These are phyloP conservation scores for Zaprionus ornatus DNA, from an alignment of 1,140 invertebrate species.

Conservation along the genomic window DNA sequence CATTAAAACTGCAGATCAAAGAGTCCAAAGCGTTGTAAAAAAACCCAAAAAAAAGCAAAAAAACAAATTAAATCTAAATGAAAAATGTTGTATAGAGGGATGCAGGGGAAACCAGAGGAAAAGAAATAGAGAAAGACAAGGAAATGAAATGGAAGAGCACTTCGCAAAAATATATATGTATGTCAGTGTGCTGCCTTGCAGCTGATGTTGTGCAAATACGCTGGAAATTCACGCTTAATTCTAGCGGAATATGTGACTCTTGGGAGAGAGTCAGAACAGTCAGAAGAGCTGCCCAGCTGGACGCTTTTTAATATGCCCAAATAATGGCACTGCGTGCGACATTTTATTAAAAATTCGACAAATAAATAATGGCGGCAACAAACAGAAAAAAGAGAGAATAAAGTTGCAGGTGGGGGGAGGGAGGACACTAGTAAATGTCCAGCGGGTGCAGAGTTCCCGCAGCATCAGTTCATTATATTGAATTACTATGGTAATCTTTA, in stretches of 20 bases:
- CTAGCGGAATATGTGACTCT: not conserved
- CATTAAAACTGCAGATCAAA: conserved; percentile 26
- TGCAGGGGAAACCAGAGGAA: not conserved
- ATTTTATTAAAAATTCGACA: conserved; percentile 46
- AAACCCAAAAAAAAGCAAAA: not conserved
- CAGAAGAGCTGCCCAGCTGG: conserved; percentile 31
- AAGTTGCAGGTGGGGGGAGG: not conserved
- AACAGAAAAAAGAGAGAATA: conserved; percentile 6
- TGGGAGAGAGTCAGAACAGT: not conserved
- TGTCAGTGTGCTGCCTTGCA: not conserved
- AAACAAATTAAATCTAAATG: conserved; percentile 30
- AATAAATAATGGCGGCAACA: conserved; percentile 6
- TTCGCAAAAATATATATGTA: not conserved
- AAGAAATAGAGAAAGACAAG: no score
- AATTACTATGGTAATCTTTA: conserved; percentile 22
- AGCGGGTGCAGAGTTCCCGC: not conserved
- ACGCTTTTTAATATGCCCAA: conserved; percentile 58
- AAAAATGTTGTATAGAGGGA: conserved; percentile 24
- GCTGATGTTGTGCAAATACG: not conserved
- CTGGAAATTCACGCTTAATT: not conserved
- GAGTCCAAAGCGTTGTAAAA: not conserved
- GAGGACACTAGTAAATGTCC: not conserved
- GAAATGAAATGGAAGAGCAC: not conserved
- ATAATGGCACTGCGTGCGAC: conserved; percentile 42
- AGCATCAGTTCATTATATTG: conserved; percentile 21